Base-by-base conservation (phyloP, 2,797 vertebrate genomes). In the Lagodon rhomboides region DNA sequence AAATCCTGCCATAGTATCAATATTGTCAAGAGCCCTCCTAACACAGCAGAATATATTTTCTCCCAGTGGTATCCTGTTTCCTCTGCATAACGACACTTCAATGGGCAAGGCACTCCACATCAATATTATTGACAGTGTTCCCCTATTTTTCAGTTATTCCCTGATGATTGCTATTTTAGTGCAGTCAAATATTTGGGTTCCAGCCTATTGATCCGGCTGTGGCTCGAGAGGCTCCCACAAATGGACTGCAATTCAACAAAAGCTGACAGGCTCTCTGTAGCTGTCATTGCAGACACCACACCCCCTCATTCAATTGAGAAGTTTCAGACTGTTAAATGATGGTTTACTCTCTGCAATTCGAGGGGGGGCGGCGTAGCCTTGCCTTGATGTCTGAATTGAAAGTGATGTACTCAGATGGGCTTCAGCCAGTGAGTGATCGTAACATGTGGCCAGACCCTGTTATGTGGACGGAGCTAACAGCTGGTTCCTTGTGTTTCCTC, bases 121-220 rank as follows among this genome's bases (percentile, higher is more conserved):
- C 62, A 66, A 73, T 87, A 63, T 50, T 83, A 89, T 87, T 76
- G 85, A 73, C 67, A 23, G 5, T 7, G 1, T 63, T 55, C 22
- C 25, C 27, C 59, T 46, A 59, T 77, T 81, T 79, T 55, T 73
- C 25, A 59, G 49, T 71, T 77, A 79, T 77, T 60, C 64, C 58
- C 22, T 68, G 56, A 75, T 66, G 73, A 85, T 80, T 79, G 71
- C 64, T 76, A 50, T 80, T 86, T 89, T 71, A 64, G 50, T 67
- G 20, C 67, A 69, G 73, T 87, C 69, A 86, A 80, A 90, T 86
- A 89, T 89, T 91, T 84, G 68, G 79, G 59, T 83, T 83, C 62
- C 66, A 69, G 66, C 69, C 68, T 67, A 80, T 90, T 72, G 88
- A 89, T 90, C 74, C 3, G 49, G 64, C 60, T 55, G 72, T 53